Base-by-base conservation (phyloP, 2,797 vertebrate species). In the Anniella stebbinsi region DNA sequence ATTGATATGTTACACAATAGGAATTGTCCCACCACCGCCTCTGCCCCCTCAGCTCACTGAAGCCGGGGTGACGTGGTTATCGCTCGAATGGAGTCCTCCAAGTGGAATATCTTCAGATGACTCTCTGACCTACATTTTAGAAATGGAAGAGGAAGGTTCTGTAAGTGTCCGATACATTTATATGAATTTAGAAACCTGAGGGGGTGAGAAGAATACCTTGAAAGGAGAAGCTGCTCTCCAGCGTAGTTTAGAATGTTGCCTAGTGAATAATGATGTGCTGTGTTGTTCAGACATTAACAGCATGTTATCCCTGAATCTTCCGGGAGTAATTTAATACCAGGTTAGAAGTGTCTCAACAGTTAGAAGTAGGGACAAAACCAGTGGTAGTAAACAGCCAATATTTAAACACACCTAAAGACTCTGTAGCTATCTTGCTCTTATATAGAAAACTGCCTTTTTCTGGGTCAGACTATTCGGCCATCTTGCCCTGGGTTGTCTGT, bases 61-160 rank as follows among this genome's bases (percentile, higher is more conserved):
- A 25, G 96, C 95, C 0, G 97, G 97, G 33, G 95, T 97, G 60
- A 96, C 93, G 54, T 97, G 97, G 96, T 93, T 98, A 89, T 89
- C 95, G 0, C 87, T 98, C 36, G 95, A 93, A 80, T 98, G 98
- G 98, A 95, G 92, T 93, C 93, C 96, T 6, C 97, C 97, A 1
- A 90, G 33, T 15, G 97, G 96, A 2, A 89, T 92, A 41, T 88
- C 94, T 17, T 70, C 90, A 1, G 96, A 96, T n/a, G 97, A 97
- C 36, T 73, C 93, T 9, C 94, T 97, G 90, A 97, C 96, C 11
- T 98, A 98, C 94, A 95, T 90, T 21, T 93, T 98, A 60, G 97
- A 98, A 92, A 95, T 98, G 98, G 97, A 98, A 63, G 97, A 98
- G 86, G 96, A 97, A 88, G 96, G 96, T 78, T 97, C 96, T 85